These are phyloP conservation scores for Lophura nycthemera DNA, from an alignment of 2,113 vertebrate species.

Conservation along the genomic window DNA sequence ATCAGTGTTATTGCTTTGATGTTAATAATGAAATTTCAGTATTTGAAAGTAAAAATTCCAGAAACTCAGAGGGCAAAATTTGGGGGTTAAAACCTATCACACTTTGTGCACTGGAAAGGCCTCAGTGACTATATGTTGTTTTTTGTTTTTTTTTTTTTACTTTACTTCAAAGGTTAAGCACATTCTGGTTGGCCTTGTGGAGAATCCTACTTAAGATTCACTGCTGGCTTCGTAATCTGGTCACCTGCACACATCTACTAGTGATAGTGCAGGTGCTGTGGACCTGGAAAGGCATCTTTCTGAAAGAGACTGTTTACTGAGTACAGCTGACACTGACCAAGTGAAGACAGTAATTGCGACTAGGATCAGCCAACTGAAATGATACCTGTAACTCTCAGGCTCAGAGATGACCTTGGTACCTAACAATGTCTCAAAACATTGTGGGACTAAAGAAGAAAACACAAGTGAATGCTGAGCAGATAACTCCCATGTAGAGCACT, in stretches of 20 bases:
- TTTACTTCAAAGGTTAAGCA: not conserved
- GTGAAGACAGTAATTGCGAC: not conserved
- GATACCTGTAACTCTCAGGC: too few species aligned
- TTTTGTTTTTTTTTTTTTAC: not conserved
- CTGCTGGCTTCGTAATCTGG: not conserved
- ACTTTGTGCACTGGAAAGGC: not conserved
- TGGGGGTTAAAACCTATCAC: not conserved
- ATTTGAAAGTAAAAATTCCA: not conserved
- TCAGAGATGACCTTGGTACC: not conserved
- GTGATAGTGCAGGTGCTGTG: not conserved
- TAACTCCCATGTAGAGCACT: not conserved
- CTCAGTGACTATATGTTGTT: not conserved
- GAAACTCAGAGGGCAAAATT: not conserved
- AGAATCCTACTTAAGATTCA: not conserved
- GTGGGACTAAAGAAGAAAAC: not conserved
- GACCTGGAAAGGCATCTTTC: not conserved
- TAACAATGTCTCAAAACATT: not conserved
- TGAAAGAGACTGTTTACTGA: not conserved
- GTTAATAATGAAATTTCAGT: not conserved
- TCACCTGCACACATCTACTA: not conserved
- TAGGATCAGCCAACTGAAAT: not conserved
- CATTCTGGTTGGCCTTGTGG: not conserved
- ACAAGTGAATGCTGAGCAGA: not conserved
- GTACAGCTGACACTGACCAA: not conserved
- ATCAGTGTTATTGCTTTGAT: not conserved